Percentiles rank a stretch among this genome's conserved stretches.
phyloP scores from a whole-genome alignment of 1,140 invertebrate species.

The Formica exsecta region DNA sequence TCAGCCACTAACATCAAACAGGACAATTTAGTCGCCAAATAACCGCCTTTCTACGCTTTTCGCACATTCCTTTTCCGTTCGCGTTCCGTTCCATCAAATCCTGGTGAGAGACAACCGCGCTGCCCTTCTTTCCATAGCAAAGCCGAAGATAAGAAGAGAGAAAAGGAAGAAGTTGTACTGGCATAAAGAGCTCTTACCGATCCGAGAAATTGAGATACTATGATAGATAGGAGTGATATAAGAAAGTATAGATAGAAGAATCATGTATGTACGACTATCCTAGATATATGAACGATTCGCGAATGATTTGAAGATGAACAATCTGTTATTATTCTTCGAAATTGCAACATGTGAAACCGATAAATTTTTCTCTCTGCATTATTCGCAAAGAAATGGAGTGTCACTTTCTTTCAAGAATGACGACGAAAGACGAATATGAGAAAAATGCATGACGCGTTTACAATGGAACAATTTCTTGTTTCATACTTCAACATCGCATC shows the following conservation, averaged over 20 bases:
- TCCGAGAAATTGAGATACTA: slow-evolving; percentile 29
- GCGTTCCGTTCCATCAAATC: neutral
- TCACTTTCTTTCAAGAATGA: neutral
- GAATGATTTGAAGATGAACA: neutral
- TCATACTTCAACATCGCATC: neutral
- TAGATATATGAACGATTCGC: neutral
- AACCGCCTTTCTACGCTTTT: slow-evolving; percentile 52
- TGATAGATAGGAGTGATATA: slow-evolving; percentile 39
- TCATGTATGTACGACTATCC: neutral
- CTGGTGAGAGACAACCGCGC: slow-evolving; percentile 20
- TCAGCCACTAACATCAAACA: slow-evolving; percentile 80
- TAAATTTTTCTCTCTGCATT: slow-evolving; percentile 11
- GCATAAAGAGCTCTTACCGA: slow-evolving; percentile 7
- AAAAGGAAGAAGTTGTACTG: neutral
- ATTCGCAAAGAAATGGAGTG: neutral
- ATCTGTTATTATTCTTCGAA: neutral
- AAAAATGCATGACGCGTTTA: neutral
- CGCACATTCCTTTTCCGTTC: neutral
- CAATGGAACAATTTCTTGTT: neutral
- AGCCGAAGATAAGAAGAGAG: slow-evolving; percentile 13
- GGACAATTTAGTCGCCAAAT: slow-evolving; percentile 81
- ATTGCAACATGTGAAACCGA: neutral
- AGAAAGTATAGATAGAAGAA: neutral
- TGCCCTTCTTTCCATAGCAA: slow-evolving; percentile 53
- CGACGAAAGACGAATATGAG: neutral